phyloP scores from a whole-genome alignment of 2,888 invertebrate species.

The Rhingia campestris region DNA sequence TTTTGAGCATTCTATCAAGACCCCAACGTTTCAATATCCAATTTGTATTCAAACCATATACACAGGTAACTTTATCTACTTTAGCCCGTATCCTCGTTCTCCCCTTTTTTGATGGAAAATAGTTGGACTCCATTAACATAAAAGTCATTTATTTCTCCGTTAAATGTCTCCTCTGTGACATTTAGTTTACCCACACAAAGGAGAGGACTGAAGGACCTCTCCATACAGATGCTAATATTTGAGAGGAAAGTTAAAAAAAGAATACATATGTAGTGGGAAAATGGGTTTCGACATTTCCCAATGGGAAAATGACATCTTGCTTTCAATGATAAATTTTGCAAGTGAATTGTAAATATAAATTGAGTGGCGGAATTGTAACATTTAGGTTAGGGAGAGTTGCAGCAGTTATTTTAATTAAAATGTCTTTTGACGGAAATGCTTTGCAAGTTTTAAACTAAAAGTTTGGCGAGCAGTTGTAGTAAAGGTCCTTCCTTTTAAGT shows the following conservation, averaged over 20 bases:
- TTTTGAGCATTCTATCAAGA: constrained; percentile 2
- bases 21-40: not conserved
- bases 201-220: not conserved
- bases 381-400: too few relatives aligned
- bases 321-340: not conserved
- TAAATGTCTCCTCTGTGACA: constrained; percentile 38
- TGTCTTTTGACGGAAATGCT: too few relatives aligned
- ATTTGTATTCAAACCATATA: constrained; percentile 23
- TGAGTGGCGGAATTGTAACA: not conserved
- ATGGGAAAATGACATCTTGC: not conserved
- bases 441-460: too few relatives aligned
- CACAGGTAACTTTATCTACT: constrained; percentile 2
- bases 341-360: not conserved
- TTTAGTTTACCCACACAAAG: constrained; percentile 11
- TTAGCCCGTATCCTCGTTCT: not conserved
- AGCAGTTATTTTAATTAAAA: too few relatives aligned
- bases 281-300: not conserved
- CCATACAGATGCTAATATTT: constrained; percentile 6
- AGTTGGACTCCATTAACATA: constrained; percentile 21
- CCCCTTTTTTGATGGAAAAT: constrained; percentile 7
- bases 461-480: too few relatives aligned
- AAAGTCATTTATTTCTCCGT: constrained; percentile 21
- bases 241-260: not conserved
- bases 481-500: too few relatives aligned
- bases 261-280: not conserved